These are phyloP conservation scores for Cebidichthys violaceus DNA, from an alignment of 2,113 vertebrate genomes.

Conservation along the genomic window DNA sequence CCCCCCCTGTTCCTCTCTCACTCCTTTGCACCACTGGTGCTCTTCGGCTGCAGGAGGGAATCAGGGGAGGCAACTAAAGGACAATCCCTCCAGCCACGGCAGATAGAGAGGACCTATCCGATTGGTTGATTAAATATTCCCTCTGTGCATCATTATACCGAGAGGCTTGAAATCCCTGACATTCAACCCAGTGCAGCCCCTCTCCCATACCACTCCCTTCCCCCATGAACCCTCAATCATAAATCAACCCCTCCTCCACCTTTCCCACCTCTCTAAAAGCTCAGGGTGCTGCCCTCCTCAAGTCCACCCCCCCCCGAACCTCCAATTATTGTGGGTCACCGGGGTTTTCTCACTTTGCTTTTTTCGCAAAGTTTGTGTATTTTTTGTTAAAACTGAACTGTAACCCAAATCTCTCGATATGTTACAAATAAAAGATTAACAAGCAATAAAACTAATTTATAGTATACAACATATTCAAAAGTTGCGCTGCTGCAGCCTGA, in stretches of 20 bases:
- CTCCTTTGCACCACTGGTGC: conserved; percentile 19
- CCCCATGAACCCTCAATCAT: conserved; percentile 67
- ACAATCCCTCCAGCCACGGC: conserved; percentile 13
- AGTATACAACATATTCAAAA: not conserved
- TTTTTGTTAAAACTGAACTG: conserved; percentile 13
- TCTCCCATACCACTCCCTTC: conserved; percentile 46
- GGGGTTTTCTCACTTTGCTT: conserved; percentile 43
- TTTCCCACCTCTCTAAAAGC: conserved; percentile 64
- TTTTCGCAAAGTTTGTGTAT: conserved; percentile 50
- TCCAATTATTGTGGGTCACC: conserved; percentile 58
- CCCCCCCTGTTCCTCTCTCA: conserved; percentile 14
- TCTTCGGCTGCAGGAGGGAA: conserved; percentile 26
- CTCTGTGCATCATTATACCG: conserved; percentile 61
- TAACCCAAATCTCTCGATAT: not conserved
- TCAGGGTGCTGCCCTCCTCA: conserved; percentile 29
- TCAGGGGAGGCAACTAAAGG: conserved; percentile 28
- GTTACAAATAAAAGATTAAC: not conserved
- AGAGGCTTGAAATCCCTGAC: conserved; percentile 59
- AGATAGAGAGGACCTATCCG: conserved; percentile 20
- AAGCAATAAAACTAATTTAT: not conserved
- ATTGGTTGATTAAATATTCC: conserved; percentile 63
- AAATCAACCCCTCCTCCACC: conserved; percentile 78
- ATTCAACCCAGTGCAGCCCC: conserved; percentile 53
- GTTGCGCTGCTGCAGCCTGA: not conserved
- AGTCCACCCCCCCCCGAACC: conserved; percentile 26